Conservation (phyloP, 2,888 invertebrate genomes). For the Diaprepes abbreviatus region DNA sequence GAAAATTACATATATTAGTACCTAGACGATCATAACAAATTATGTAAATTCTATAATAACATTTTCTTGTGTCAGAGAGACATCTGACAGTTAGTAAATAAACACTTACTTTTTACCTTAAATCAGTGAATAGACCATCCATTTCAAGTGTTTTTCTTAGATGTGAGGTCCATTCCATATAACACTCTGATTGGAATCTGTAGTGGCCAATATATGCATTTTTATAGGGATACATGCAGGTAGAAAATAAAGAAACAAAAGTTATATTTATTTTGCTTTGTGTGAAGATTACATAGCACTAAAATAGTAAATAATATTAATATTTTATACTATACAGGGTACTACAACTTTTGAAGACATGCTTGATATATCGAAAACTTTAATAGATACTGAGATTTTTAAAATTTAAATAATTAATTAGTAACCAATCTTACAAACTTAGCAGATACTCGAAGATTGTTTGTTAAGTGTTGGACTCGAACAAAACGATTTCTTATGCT, state of each 20-base stretch:
- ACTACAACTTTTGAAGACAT: no score
- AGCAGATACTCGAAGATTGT: no score
- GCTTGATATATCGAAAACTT: no score
- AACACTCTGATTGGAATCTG: slow-evolving; percentile 12
- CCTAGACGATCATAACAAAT: slow-evolving; percentile 23
- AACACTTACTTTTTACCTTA: slow-evolving; percentile 34
- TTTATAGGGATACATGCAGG: slow-evolving; percentile 7
- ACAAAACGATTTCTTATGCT: no score
- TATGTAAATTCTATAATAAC: slow-evolving; percentile 35
- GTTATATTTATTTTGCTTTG: neutral
- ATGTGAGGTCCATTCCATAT: slow-evolving; percentile 41
- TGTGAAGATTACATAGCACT: no score
- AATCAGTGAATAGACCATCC: slow-evolving; percentile 38
- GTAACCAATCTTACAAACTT: no score
- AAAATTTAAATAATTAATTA: no score
- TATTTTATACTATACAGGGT: no score
- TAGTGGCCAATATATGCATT: slow-evolving; percentile 19
- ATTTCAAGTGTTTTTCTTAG: slow-evolving; percentile 41
- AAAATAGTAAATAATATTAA: no score
- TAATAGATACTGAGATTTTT: no score
- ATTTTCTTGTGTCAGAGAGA: slow-evolving; percentile 21
- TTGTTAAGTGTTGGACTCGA: no score
- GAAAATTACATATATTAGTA: no score
- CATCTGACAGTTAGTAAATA: slow-evolving; percentile 39
- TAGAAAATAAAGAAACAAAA: slow-evolving; percentile 10